These are phyloP conservation scores for Eupithecia insigniata DNA, from an alignment of 2,888 invertebrate genomes.

Conservation along the genomic window DNA sequence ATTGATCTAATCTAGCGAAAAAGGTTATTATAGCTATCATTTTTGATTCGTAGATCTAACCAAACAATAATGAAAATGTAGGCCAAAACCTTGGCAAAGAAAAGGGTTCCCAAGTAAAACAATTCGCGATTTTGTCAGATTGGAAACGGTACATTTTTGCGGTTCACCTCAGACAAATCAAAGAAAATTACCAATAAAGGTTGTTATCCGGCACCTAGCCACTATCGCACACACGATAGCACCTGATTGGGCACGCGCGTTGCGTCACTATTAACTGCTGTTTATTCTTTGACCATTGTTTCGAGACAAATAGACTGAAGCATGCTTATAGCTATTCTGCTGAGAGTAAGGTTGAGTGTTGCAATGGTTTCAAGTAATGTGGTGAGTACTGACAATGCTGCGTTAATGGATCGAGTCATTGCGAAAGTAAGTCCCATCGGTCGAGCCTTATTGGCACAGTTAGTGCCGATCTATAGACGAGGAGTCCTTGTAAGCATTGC, in stretches of 20 bases:
- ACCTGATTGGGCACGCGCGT: slow-evolving; percentile 55
- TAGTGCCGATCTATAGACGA: slow-evolving; percentile 5
- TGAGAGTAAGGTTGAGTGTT: slow-evolving; percentile 27
- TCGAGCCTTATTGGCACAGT: slow-evolving; percentile 18
- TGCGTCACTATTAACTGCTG: slow-evolving; percentile 49
- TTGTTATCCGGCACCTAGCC: neutral
- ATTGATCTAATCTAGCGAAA: neutral
- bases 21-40: neutral
- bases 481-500: slow-evolving; percentile 11
- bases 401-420: slow-evolving; percentile 25
- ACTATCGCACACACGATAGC: slow-evolving; percentile 31
- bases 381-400: slow-evolving; percentile 22
- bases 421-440: slow-evolving; percentile 30
- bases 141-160: slow-evolving; percentile 40
- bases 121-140: slow-evolving; percentile 17
- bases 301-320: slow-evolving; percentile 59
- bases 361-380: slow-evolving; percentile 32
- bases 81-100: slow-evolving; percentile 9
- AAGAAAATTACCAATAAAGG: slow-evolving; percentile 34
- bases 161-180: slow-evolving; percentile 40
- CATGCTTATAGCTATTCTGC: slow-evolving; percentile 16
- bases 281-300: slow-evolving; percentile 49
- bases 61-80: neutral
- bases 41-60: neutral
- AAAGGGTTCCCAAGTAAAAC: neutral